These are phyloP conservation scores for Austrolebias charrua DNA, from an alignment of 2,797 vertebrate genomes.

Conservation along the genomic window DNA sequence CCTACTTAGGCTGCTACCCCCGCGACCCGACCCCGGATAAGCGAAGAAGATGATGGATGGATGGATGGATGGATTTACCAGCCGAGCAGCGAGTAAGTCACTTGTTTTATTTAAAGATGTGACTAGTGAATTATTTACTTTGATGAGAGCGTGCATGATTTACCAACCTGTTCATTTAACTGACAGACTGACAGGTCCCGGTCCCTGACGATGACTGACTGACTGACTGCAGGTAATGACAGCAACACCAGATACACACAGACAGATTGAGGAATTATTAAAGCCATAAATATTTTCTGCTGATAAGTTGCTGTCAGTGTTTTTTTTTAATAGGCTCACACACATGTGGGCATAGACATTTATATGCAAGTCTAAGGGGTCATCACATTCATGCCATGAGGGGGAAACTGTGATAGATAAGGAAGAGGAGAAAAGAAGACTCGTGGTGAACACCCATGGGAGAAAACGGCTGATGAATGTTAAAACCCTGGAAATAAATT, in stretches of 20 bases:
- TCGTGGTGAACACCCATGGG: constrained; percentile 8
- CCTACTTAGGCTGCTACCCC: no score
- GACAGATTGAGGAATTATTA: background rate
- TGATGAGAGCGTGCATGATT: constrained; percentile 43
- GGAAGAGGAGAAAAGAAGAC: constrained; percentile 6
- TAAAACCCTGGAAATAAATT: constrained; percentile 2
- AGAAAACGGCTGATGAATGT: constrained; percentile 5
- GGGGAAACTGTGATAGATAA: background rate
- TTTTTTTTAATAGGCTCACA: constrained; percentile 33
- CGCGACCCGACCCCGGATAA: no score
- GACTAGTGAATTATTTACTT: constrained; percentile 45
- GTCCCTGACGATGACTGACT: constrained; percentile 52
- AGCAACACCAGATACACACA: constrained; percentile 21
- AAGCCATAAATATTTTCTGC: constrained; percentile 24
- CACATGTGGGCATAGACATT: constrained; percentile 1
- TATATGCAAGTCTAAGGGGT: constrained; percentile 23
- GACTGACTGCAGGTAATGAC: constrained; percentile 39
- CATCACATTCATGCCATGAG: constrained; percentile 29
- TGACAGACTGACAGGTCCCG: constrained; percentile 51
- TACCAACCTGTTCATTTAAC: constrained; percentile 56
- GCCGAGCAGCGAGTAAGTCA: constrained; percentile 34
- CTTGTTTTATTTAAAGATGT: constrained; percentile 42
- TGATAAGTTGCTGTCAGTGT: constrained; percentile 45
- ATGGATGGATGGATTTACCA: constrained; percentile 52
- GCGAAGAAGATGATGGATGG: no score